Evolutionary conservation across 2,113 vertebrate species (phyloP).

Genomic region (Engraulis encrasicolus): DNA sequence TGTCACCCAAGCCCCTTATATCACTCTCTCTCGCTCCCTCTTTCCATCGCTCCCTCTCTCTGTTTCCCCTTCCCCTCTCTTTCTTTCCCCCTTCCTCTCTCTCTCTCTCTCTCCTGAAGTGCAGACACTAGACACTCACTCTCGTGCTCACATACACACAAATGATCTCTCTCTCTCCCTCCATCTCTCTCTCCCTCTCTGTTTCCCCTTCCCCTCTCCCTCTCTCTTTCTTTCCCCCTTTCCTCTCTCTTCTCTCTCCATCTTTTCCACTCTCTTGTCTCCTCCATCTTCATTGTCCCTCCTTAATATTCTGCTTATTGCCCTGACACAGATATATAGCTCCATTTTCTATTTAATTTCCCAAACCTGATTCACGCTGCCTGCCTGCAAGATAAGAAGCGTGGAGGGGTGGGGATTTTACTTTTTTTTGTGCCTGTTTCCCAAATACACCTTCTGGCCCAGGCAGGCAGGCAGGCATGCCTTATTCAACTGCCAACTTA

Average conservation of each 20-base stretch:
- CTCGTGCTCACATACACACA: too few relatives aligned
- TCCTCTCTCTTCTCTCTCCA: too few relatives aligned
- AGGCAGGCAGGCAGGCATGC: not conserved
- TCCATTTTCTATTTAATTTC: constrained; percentile 13
- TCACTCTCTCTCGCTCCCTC: not conserved
- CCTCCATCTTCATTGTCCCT: constrained; percentile 8
- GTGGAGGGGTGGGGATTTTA: not conserved
- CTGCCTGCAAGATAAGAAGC: not conserved
- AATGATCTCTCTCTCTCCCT: too few relatives aligned
- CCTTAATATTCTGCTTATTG: constrained; percentile 15
- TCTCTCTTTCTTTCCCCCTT: too few relatives aligned
- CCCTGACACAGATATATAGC: constrained; percentile 4
- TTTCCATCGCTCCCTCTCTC: not conserved
- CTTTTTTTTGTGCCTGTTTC: constrained; percentile 4
- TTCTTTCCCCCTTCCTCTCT: not conserved
- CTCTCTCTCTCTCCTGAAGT: not conserved
- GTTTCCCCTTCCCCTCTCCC: too few relatives aligned
- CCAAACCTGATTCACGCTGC: constrained; percentile 13
- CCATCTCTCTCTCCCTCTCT: too few relatives aligned
- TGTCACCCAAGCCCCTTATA: not conserved
- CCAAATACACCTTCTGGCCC: constrained; percentile 1
- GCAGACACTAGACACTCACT: too few relatives aligned
- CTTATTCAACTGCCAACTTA: constrained; percentile 4
- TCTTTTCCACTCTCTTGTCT: constrained; percentile 10
- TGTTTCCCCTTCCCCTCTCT: not conserved